A percentile compares a stretch with the other conserved stretches of the same genome.
phyloP scores from a whole-genome alignment of 2,888 invertebrate genomes.

The Itoplectis maculator region DNA sequence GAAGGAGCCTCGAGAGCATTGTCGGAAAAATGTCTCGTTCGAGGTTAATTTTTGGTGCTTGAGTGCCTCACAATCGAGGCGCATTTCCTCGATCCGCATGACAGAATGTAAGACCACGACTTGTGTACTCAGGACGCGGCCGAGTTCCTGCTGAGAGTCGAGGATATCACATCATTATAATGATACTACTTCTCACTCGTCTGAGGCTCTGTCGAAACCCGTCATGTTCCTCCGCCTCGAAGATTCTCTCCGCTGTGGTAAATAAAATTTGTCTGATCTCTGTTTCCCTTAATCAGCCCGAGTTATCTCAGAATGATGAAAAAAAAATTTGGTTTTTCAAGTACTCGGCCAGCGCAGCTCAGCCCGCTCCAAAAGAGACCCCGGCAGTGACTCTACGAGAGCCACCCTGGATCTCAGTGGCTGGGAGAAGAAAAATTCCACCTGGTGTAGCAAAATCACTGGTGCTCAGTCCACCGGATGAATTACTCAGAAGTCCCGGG shows the following conservation, averaged over 20 bases:
- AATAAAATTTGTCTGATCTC: conserved; percentile 58
- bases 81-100: background rate
- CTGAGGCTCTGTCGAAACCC: conserved; percentile 74
- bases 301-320: background rate
- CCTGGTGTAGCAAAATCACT: conserved; percentile 66
- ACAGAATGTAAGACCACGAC: background rate
- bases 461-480: conserved; percentile 65
- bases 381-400: conserved; percentile 56
- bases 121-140: conserved; percentile 70
- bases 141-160: conserved; percentile 61
- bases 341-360: conserved; percentile 74
- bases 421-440: conserved; percentile 68
- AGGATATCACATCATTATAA: conserved; percentile 71
- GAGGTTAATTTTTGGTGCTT: background rate
- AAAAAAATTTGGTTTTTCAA: conserved; percentile 61
- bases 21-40: background rate
- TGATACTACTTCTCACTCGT: conserved; percentile 78
- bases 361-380: conserved; percentile 67
- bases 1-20: background rate
- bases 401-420: conserved; percentile 67
- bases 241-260: conserved; percentile 74
- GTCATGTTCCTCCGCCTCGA: conserved; percentile 74
- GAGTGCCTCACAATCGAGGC: background rate
- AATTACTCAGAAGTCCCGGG: conserved; percentile 45
- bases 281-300: background rate